Conservation (phyloP, 2,797 vertebrate genomes). For the Selene dorsalis region DNA sequence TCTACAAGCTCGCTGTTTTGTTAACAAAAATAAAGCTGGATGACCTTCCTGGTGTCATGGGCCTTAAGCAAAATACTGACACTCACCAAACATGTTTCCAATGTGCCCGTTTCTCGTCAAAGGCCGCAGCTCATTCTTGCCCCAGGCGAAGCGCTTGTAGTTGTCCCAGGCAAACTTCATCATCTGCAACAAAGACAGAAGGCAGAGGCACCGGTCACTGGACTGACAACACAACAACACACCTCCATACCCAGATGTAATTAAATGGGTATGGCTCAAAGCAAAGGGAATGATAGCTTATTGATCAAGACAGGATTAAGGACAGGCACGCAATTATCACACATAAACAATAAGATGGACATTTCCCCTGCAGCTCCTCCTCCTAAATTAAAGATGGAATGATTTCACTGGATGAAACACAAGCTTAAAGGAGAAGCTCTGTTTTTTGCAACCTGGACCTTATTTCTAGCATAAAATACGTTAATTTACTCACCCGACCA, state of each 20-base stretch:
- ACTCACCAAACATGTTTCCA: conserved; percentile 98
- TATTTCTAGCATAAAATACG: too few relatives aligned
- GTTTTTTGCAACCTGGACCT: too few relatives aligned
- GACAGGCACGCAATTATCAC: conserved; percentile 66
- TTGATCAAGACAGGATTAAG: conserved; percentile 73
- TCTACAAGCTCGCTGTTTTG: not conserved
- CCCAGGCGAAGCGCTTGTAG: conserved; percentile 93
- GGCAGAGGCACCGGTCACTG: conserved; percentile 47
- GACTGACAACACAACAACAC: conserved; percentile 27
- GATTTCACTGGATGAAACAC: conserved; percentile 42
- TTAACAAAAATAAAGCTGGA: not conserved
- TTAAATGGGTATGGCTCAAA: conserved; percentile 66
- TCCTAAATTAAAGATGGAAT: conserved; percentile 60
- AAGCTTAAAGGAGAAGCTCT: not conserved
- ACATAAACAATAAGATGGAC: conserved; percentile 67
- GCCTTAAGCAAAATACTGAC: conserved; percentile 10
- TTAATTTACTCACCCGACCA: too few relatives aligned
- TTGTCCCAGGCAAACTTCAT: conserved; percentile 99
- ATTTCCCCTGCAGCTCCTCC: conserved; percentile 54
- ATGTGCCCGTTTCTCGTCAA: conserved; percentile 93
- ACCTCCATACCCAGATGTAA: conserved; percentile 43
- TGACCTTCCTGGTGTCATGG: conserved; percentile 25
- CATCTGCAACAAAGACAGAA: conserved; percentile 88
- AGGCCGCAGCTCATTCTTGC: conserved; percentile 95
- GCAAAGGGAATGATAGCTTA: conserved; percentile 65